These are phyloP conservation scores for Achlya flavicornis DNA, from an alignment of 2,888 invertebrate species.

Conservation along the genomic window DNA sequence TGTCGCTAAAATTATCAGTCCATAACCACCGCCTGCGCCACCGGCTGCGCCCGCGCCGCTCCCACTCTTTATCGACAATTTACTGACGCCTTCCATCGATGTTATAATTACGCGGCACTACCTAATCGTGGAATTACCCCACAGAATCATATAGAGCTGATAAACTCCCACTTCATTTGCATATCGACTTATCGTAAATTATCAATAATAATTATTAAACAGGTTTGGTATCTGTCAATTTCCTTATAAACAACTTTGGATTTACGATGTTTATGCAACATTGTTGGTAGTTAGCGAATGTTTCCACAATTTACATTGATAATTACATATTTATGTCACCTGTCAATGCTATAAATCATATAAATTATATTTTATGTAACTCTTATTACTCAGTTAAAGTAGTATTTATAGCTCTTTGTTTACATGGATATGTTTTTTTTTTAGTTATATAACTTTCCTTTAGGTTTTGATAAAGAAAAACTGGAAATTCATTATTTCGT, in stretches of 20 bases:
- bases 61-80: conserved; percentile 42
- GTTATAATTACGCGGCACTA: conserved; percentile 39
- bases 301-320: conserved; percentile 9
- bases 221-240: conserved; percentile 16
- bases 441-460: too few relatives aligned
- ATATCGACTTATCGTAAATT: conserved; percentile 21
- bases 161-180: conserved; percentile 19
- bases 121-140: conserved; percentile 38
- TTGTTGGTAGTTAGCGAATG: background rate
- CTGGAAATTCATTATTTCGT: too few relatives aligned
- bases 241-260: conserved; percentile 27
- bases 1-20: conserved; percentile 18
- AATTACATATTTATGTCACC: background rate
- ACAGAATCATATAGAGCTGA: conserved; percentile 14
- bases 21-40: conserved; percentile 41
- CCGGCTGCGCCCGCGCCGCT: conserved; percentile 37
- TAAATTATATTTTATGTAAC: background rate
- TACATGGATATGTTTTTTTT: too few relatives aligned
- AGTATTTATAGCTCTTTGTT: too few relatives aligned
- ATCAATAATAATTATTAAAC: background rate
- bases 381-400: background rate
- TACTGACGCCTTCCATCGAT: conserved; percentile 47
- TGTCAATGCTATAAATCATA: conserved; percentile 7
- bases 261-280: conserved; percentile 11
- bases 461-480: too few relatives aligned